Base-by-base conservation (phyloP, 2,113 vertebrate genomes). In the Xiphophorus hellerii region DNA sequence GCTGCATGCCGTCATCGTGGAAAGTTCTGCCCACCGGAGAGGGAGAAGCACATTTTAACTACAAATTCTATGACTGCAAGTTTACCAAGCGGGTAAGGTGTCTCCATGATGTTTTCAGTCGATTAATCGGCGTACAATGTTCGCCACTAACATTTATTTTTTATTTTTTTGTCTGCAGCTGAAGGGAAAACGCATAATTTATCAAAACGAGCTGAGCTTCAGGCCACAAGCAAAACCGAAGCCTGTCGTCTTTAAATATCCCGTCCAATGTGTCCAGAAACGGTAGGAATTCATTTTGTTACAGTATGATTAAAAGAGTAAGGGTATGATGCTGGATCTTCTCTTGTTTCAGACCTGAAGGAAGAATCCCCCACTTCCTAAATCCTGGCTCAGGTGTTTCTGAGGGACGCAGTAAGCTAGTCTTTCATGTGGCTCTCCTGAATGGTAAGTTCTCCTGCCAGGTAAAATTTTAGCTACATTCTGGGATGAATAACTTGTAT, bases 341-440 rank as follows among this genome's bases (percentile, higher is more conserved):
- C 8, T 17, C 15, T 1, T 29, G 10, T 83, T 85, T 76, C 64
- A 94, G 93, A 66, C 74, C 88, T 17, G 61, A 79, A 5, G 68
- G 11, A 0, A 91, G 84, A 89, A 3, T 74, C 22, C 85, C 88
- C 1, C 8, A 39, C 0, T 88, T 92, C 3, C 3, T 84, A 27
- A 83, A 77, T 37, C 81, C 90, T 66, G 86, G 83, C 1, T 33
- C 63, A 8, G 86, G 87, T 27, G 28, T 60, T 13, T 81, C 91
- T 60, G 66, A 80, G 33, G 92, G 90, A 54, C 71, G 71, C 3
- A 88, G 95, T 5, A 73, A 67, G 2, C 78, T 95, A 37, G 62
- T 85, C 8, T 94, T 95, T 78, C 85, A 92, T 66, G 92, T 95
- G 93, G 88, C 75, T 0, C 84, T 95, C 9, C 89, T 95, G 20